Evolutionary conservation across 2,797 vertebrate genomes (phyloP), one percentile per base, ranked within the genome.

Genomic region (Zenarchopterus dispar): DNA sequence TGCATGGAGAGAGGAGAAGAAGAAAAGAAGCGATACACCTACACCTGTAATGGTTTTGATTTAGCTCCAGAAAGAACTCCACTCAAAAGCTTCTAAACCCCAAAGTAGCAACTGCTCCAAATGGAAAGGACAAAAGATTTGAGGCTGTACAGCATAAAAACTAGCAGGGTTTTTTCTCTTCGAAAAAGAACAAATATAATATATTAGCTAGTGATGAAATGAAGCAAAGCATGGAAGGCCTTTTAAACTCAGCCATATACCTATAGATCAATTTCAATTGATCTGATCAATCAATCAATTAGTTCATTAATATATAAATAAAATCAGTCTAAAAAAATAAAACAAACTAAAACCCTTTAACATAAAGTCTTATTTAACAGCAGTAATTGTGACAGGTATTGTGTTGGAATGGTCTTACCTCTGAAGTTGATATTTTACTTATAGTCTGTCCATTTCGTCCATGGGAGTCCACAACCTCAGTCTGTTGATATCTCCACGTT

Each of bases 371-470:
- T 1, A n/a, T 33, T 58, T 36, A 26, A 33, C 48, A 16, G 11
- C 23, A 56, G 42, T 9, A 9, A 23, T 16, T 59, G 61, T 62
- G 67, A 54, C 54, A 42, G 50, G 1, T 26, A 5, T 0, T 8
- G 45, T 9, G 22, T 39, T 41, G 36, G 57, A 76, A 58, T 84
- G 70, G 75, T 78, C 92, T 86, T 91, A 93, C 92, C 92, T 88
- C 87, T 82, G 80, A 76, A 75, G 78, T 53, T 64, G 82, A 84
- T 60, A 80, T 84, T 70, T 84, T 85, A 78, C 83, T 89, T 91
- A 92, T 78, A 67, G 78, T 61, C 71, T 63, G 50, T 85, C 84
- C 90, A 93, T 92, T 81, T 70, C 74, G 50, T 19, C 54, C 70
- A 59, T 41, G 64, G 22, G 52, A 77, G 63, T 80, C 86, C 84